A percentile compares a stretch with the other conserved stretches of the same genome.
Evolutionary conservation across 2,888 invertebrate genomes (phyloP).

Genomic region (Pecten maximus): DNA sequence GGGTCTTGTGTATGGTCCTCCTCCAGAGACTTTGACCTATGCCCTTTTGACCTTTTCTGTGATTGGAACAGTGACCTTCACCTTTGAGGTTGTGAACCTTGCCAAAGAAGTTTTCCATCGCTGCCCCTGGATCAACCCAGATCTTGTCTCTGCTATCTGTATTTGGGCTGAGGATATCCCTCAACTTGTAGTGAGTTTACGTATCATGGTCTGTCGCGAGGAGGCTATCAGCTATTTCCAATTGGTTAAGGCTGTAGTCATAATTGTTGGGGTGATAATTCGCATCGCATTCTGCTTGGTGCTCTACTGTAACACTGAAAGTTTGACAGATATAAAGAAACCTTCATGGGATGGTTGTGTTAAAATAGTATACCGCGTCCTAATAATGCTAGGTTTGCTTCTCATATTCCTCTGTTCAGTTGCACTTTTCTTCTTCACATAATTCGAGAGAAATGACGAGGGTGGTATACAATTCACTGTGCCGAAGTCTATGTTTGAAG

Average conservation of each 20-base stretch:
- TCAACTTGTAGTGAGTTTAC: conserved; percentile 58
- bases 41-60: conserved; percentile 63
- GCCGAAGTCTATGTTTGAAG: conserved; percentile 57
- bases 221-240: conserved; percentile 68
- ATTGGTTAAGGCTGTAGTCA: conserved; percentile 61
- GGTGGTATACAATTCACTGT: conserved; percentile 56
- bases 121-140: conserved; percentile 55
- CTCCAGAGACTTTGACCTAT: conserved; percentile 44
- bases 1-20: conserved; percentile 69
- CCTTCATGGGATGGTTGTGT: conserved; percentile 38
- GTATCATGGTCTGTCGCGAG: conserved; percentile 64
- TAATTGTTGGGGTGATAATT: conserved; percentile 58
- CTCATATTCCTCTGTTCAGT: conserved; percentile 55
- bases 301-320: conserved; percentile 50
- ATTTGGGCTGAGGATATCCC: conserved; percentile 67
- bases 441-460: conserved; percentile 52
- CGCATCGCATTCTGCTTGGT: conserved; percentile 55
- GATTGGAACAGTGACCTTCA: conserved; percentile 61
- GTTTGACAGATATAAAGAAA: background rate
- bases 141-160: conserved; percentile 57
- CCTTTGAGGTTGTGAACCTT: conserved; percentile 52
- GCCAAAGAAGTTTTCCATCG: conserved; percentile 53
- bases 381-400: conserved; percentile 61
- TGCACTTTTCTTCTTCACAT: conserved; percentile 64
- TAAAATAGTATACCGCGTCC: conserved; percentile 55